A percentile compares a stretch with the other conserved stretches of the same genome.
phyloP scores from a whole-genome alignment of 2,888 invertebrate genomes.

The Rhamphomyia laevipes region DNA sequence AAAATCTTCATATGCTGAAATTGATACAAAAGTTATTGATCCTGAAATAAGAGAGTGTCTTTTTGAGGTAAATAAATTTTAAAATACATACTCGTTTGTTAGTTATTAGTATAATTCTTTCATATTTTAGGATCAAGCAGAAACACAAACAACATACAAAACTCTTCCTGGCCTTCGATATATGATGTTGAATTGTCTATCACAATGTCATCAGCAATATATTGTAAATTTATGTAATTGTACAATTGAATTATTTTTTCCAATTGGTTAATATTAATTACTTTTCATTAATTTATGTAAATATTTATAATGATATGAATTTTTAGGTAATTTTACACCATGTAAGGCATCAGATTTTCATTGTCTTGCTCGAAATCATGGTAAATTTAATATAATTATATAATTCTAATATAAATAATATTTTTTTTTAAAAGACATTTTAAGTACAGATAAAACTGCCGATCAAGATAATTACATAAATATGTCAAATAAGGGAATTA shows the following conservation, averaged over 20 bases:
- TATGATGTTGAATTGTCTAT: conserved; percentile 32
- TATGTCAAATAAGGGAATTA: conserved; percentile 27
- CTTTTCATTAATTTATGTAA: conserved; percentile 3
- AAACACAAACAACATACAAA: conserved; percentile 19
- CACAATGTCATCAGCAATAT: conserved; percentile 34
- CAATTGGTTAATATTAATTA: conserved; percentile 23
- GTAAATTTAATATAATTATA: conserved; percentile 4
- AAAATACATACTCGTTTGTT: no score
- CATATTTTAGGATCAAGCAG: conserved; percentile 21
- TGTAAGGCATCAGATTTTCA: conserved; percentile 13
- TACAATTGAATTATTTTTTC: conserved; percentile 33
- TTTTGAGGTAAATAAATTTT: conserved; percentile 19
- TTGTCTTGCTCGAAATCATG: conserved; percentile 10
- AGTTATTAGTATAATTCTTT: not conserved
- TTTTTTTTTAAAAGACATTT: no score
- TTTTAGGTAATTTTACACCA: conserved; percentile 10
- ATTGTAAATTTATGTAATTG: conserved; percentile 33
- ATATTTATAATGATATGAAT: no score
- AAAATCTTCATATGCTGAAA: conserved; percentile 25
- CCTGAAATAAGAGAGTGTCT: conserved; percentile 27
- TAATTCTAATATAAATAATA: not conserved
- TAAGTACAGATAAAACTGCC: conserved; percentile 26
- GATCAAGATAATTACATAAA: conserved; percentile 27
- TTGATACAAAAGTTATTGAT: conserved; percentile 18
- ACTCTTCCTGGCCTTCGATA: conserved; percentile 29